Evolutionary conservation across 2,113 vertebrate species (phyloP), one percentile per base, ranked within the genome.

Genomic region (Synchiropus splendidus): DNA sequence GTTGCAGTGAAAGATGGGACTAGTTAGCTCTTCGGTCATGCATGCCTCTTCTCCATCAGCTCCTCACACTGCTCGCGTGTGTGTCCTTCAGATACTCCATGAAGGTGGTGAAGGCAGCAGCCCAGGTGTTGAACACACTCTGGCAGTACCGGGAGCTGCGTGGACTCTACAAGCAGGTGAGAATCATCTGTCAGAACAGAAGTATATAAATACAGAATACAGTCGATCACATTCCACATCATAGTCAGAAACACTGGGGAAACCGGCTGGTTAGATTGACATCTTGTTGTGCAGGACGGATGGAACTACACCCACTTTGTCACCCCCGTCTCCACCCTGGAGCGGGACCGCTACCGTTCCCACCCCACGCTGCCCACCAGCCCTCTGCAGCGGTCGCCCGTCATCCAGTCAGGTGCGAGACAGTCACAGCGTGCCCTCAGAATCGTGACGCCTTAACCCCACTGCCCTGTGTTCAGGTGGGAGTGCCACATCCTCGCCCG

Each of bases 231-330:
- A n/a, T n/a, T n/a, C n/a, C n/a, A n/a, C n/a, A n/a, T n/a, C n/a
- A n/a, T n/a, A n/a, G n/a, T n/a, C n/a, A n/a, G n/a, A n/a, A n/a
- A n/a, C n/a, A n/a, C n/a, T n/a, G n/a, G n/a, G n/a, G n/a, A n/a
- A n/a, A n/a, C n/a, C n/a, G n/a, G n/a, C n/a, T n/a, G n/a, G n/a
- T n/a, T n/a, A n/a, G 8, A 27, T 27, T 27, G 8, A 27, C 21
- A 8, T 27, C 21, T 5, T 8, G 4, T 10, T 48, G 10, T 43
- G 8, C 67, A 98, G 95, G 95, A 98, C 39, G 95, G 95, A 32
- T 98, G 95, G 95, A 97, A 90, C 85, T 94, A 98, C 78, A 97
- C 88, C 70, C 94, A 98, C 77, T 97, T 98, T 48, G 85, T 98
- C 77, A 97, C 95, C 4, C 95, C 94, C 1, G 90, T 95, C 40